phyloP scores from a whole-genome alignment of 2,113 vertebrate species.

The Microtus montanus region DNA sequence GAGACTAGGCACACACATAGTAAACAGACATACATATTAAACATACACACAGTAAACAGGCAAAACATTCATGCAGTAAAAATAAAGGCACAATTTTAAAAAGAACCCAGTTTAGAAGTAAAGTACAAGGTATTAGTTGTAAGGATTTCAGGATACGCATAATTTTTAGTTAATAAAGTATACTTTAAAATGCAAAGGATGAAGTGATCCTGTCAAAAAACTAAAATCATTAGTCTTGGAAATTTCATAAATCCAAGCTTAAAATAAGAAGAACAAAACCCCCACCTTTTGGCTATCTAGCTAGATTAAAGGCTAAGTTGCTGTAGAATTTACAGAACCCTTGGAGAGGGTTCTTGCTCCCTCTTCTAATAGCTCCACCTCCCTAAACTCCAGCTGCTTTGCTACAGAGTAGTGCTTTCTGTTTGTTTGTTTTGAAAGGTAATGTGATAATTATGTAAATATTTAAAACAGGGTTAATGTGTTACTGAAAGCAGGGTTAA shows the following conservation, averaged over 20 bases:
- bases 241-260: not conserved
- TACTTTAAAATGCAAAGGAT: constrained; percentile 41
- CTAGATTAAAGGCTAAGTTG: not conserved
- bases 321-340: not conserved
- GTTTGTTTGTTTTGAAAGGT: not conserved
- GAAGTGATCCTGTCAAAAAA: constrained; percentile 47
- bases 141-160: constrained; percentile 21
- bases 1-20: not conserved
- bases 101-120: not conserved
- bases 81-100: not conserved
- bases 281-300: not conserved
- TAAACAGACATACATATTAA: not conserved
- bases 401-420: not conserved
- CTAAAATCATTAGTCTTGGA: constrained; percentile 6
- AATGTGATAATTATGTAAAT: constrained; percentile 36
- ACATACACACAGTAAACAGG: not conserved
- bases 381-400: not conserved
- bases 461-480: constrained; percentile 36
- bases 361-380: not conserved
- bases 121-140: constrained; percentile 8
- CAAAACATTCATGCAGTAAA: not conserved
- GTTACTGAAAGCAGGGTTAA: constrained; percentile 25
- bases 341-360: not conserved
- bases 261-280: not conserved
- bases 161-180: constrained; percentile 40